A percentile compares a stretch with the other conserved stretches of the same genome.
Conservation (phyloP, 1,140 invertebrate genomes). For the Cyrtorhinus lividipennis region DNA sequence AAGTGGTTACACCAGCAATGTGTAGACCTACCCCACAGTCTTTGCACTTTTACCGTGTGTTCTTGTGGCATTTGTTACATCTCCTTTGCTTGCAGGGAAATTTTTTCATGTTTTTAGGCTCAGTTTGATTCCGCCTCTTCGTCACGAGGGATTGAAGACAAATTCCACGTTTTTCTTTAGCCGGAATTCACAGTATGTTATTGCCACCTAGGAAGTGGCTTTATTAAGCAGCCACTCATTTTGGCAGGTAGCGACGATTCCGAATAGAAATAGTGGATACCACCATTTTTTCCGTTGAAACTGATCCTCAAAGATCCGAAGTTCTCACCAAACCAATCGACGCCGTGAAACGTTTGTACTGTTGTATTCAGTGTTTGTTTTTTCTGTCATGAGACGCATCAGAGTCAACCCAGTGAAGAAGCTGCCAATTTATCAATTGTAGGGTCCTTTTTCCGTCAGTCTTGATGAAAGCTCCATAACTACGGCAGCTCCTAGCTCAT, state of each 20-base stretch:
- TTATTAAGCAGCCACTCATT: slow-evolving; percentile 3
- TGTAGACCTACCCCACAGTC: no score
- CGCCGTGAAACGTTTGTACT: slow-evolving; percentile 7
- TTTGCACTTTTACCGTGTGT: no score
- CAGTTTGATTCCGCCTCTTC: neutral
- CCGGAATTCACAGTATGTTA: slow-evolving; percentile 6
- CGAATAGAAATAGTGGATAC: slow-evolving; percentile 4
- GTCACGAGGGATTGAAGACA: no score
- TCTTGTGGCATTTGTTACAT: no score
- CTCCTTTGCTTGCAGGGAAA: no score
- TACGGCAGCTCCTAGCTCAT: neutral
- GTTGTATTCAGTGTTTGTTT: neutral
- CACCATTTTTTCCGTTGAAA: slow-evolving; percentile 10
- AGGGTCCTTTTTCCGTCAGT: neutral
- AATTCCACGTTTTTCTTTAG: no score
- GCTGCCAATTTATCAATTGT: neutral
- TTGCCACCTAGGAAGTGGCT: neutral
- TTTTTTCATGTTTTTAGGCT: neutral
- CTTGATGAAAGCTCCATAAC: neutral
- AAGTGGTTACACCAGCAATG: no score
- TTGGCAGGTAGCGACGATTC: slow-evolving; percentile 2
- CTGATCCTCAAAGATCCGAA: neutral
- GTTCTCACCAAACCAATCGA: slow-evolving; percentile 8
- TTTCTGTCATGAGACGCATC: neutral
- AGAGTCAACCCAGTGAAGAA: neutral